Percentiles rank a stretch among this genome's conserved stretches.
Evolutionary conservation across 23 tunicate species (phyloP).

Genomic region (Ciona savignyi): DNA sequence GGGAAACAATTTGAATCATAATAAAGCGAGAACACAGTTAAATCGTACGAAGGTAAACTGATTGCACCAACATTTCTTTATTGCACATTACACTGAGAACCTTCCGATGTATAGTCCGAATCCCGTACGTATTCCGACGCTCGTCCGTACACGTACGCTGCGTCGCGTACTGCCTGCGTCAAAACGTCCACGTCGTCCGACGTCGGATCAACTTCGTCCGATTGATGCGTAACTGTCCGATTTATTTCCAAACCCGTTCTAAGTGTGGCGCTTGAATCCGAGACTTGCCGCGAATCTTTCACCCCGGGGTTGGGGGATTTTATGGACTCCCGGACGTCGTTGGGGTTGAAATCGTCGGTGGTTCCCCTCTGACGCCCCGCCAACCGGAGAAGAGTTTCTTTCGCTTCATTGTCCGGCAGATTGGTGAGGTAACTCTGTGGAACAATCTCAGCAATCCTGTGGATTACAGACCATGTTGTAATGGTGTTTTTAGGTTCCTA

Average conservation of each 20-base stretch:
- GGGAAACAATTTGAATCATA: no score
- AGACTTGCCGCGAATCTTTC: no score
- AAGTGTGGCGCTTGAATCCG: no score
- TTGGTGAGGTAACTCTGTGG: conserved; percentile 73
- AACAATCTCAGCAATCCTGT: conserved; percentile 68
- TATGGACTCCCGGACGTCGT: no score
- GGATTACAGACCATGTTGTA: no score
- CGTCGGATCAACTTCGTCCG: neutral
- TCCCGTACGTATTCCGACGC: conserved; percentile 53
- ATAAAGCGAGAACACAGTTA: no score
- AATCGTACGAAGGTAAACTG: neutral
- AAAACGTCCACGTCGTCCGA: conserved; percentile 52
- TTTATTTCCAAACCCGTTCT: no score
- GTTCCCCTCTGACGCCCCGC: neutral
- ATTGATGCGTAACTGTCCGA: no score
- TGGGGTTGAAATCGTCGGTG: no score
- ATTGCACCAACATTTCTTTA: neutral
- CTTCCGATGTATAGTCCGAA: neutral
- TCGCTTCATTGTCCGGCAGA: conserved; percentile 50
- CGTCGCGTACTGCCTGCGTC: conserved; percentile 52
- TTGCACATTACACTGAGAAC: conserved; percentile 15
- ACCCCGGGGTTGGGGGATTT: no score
- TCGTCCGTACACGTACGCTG: conserved; percentile 47
- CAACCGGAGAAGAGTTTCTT: conserved; percentile 20
- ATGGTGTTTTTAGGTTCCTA: no score